Conservation (phyloP, 2,113 vertebrate genomes). For the Maccullochella peelii region DNA sequence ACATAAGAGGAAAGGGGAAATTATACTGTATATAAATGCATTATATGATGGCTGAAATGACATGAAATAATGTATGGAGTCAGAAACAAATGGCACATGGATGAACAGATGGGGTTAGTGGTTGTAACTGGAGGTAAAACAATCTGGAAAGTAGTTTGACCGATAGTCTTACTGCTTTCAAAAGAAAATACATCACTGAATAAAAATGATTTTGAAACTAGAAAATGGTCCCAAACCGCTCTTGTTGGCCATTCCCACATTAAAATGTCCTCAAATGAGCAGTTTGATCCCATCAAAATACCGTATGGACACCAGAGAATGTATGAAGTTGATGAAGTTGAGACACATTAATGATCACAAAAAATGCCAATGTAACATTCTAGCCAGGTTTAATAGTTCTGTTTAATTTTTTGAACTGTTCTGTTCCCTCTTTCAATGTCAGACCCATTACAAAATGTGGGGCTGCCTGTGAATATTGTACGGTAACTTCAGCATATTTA, state of each 20-base stretch:
- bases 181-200: slow-evolving; percentile 47
- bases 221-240: slow-evolving; percentile 47
- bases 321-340: slow-evolving; percentile 45
- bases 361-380: slow-evolving; percentile 34
- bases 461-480: slow-evolving; percentile 17
- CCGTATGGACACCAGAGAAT: slow-evolving; percentile 53
- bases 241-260: slow-evolving; percentile 42
- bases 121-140: slow-evolving; percentile 51
- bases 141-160: slow-evolving; percentile 44
- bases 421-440: slow-evolving; percentile 9
- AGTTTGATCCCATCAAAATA: slow-evolving; percentile 59
- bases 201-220: slow-evolving; percentile 42
- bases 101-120: slow-evolving; percentile 24
- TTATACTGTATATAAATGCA: neutral
- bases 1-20: neutral
- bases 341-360: slow-evolving; percentile 45
- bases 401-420: slow-evolving; percentile 22
- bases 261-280: slow-evolving; percentile 51
- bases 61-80: slow-evolving; percentile 19
- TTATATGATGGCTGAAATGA: slow-evolving; percentile 11
- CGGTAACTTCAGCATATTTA: slow-evolving; percentile 18
- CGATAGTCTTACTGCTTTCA: slow-evolving; percentile 38
- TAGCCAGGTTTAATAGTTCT: slow-evolving; percentile 12
- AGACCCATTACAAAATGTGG: neutral
- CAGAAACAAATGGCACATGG: slow-evolving; percentile 43